Evolutionary conservation across 1,140 invertebrate genomes (phyloP).

Genomic region (Caligus rogercresseyi): DNA sequence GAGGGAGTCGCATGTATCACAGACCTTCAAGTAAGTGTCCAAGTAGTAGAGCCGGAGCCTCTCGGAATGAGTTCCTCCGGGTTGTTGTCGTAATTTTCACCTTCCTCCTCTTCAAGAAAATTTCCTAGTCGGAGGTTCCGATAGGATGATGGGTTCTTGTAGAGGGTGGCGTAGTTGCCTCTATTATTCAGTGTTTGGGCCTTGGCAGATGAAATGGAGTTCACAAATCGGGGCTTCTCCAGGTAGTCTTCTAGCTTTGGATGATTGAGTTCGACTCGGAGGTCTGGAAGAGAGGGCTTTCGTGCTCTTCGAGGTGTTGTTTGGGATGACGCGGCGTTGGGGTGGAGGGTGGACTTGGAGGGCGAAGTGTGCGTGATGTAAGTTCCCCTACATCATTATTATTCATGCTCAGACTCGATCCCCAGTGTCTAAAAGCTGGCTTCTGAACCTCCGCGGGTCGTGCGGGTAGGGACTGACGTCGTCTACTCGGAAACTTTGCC

Average conservation of each 20-base stretch:
- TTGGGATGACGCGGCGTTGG: neutral
- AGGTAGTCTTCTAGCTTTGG: constrained; percentile 8
- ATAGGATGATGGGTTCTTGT: neutral
- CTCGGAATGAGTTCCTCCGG: constrained; percentile 1
- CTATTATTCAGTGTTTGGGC: neutral
- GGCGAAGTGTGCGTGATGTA: neutral
- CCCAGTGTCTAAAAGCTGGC: neutral
- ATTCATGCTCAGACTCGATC: neutral
- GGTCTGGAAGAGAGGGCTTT: constrained; percentile 8
- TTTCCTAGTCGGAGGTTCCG: constrained; percentile 3
- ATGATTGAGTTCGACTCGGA: neutral
- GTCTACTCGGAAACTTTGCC: neutral
- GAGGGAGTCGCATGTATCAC: constrained; percentile 9
- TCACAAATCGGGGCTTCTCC: constrained; percentile 10
- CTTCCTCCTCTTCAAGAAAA: constrained; percentile 9
- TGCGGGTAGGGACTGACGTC: neutral
- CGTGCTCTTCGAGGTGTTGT: neutral
- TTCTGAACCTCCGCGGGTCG: neutral
- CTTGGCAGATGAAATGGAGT: neutral
- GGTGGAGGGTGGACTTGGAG: neutral
- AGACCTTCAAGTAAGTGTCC: constrained; percentile 16
- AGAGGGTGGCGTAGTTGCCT: neutral
- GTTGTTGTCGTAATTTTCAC: neutral
- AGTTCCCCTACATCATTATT: neutral
- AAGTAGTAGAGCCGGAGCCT: constrained; percentile 14